Evolutionary conservation across 2,888 invertebrate species (phyloP), one percentile per base, ranked within the genome.

Genomic region (Apodemia hepburni): DNA sequence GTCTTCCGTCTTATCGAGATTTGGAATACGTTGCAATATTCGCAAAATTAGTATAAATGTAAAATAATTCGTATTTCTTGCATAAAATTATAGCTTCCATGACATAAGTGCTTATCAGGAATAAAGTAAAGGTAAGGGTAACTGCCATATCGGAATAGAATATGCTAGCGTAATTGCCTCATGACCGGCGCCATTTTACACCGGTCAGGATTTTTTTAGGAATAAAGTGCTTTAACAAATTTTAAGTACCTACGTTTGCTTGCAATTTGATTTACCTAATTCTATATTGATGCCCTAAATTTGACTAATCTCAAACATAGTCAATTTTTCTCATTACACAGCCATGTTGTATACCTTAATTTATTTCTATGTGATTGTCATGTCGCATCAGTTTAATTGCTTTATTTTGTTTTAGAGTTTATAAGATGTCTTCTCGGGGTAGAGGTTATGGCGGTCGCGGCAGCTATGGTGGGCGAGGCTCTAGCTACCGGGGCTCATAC

Each of bases 401-500:
- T 11, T 11, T 12, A 12, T 22, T 22, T 45, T n/a, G 6, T 6
- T 6, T 45, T 6, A 12, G 12, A 54, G 54, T 15, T 54, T 15
- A 29, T 12, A 27, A 54, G 54, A 92, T 92, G 92, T 90, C 91
- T 33, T 88, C 92, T 47, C 82, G 92, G 42, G 92, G 91, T 61
- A 81, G 92, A 68, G 91, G 84, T 18, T 84, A 80, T 63, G 76
- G 76, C 51, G 83, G 79, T 47, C 70, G 82, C 63, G 86, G 84
- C 22, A 82, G 74, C 67, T 90, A 87, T 71, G 84, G 76, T 58
- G 81, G 81, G 12, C 78, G 89, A 11, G 84, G 85, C 5, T 80
- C 81, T 59, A 78, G 79, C 33, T 87, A 88, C 67, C 75, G 89
- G 61, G 88, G 89, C 17, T 84, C 87, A 0, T 90, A 86, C 64